These are phyloP conservation scores for Dynastes grantii DNA, from an alignment of 2,888 invertebrate genomes.

Conservation along the genomic window DNA sequence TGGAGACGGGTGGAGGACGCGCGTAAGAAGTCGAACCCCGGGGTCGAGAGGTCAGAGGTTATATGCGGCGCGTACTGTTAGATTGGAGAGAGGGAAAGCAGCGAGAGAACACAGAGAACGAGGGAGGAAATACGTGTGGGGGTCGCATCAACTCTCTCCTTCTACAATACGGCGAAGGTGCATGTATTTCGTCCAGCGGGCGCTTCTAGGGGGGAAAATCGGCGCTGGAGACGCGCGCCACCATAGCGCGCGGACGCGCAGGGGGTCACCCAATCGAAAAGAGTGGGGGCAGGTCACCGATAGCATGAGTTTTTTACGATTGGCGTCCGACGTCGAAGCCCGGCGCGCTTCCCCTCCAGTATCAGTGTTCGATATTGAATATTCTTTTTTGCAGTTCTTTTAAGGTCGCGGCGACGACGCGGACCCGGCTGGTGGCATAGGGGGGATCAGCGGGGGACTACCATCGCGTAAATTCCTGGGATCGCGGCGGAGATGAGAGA, in stretches of 20 bases:
- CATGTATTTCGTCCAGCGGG: background rate
- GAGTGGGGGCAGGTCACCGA: conserved; percentile 59
- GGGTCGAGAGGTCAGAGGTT: conserved; percentile 64
- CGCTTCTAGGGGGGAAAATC: background rate
- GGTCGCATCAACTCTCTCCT: background rate
- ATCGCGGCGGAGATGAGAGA: conserved; percentile 9
- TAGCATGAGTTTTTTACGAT: conserved; percentile 68
- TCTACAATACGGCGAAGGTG: background rate
- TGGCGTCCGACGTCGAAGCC: conserved; percentile 61
- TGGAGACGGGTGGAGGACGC: conserved; percentile 12
- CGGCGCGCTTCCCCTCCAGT: conserved; percentile 18
- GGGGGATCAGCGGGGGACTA: background rate
- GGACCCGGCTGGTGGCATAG: background rate
- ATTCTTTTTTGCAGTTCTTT: conserved; percentile 47
- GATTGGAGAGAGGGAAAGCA: background rate
- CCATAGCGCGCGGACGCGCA: conserved; percentile 57
- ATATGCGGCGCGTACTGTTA: conserved; percentile 45
- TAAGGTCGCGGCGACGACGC: conserved; percentile 29
- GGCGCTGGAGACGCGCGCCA: conserved; percentile 4
- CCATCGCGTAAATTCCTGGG: conserved; percentile 31
- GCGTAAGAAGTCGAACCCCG: conserved; percentile 67
- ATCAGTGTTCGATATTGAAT: conserved; percentile 39
- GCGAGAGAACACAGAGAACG: background rate
- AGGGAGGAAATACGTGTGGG: no score
- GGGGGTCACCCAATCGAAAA: conserved; percentile 50